Conservation (phyloP, 2,888 invertebrate species). For the Pterobdella sp. region DNA sequence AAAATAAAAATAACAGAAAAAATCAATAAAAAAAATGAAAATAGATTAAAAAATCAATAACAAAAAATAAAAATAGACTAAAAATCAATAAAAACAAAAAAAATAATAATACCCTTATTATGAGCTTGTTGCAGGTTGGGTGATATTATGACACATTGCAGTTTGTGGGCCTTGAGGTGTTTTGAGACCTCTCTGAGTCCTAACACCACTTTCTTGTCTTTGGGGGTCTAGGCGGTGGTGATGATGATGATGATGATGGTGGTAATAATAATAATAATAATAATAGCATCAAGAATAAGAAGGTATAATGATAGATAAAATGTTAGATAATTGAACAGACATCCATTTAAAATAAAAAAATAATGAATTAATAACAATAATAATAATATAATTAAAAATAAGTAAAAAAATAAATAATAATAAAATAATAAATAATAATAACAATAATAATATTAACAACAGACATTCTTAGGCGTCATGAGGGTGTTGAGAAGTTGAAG, state of each 20-base stretch:
- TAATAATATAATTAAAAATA: not conserved
- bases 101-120: slow-evolving; percentile 51
- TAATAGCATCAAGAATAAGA: no score
- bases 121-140: slow-evolving; percentile 59
- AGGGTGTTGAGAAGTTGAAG: slow-evolving; percentile 56
- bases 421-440: not conserved
- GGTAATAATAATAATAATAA: no score
- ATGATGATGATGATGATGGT: not conserved
- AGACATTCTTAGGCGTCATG: slow-evolving; percentile 41
- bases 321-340: no score
- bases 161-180: slow-evolving; percentile 57
- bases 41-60: not conserved
- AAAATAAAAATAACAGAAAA: no score
- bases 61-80: no score
- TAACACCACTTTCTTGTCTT: slow-evolving; percentile 57
- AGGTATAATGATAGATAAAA: no score
- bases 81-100: not conserved
- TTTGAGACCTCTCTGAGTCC: slow-evolving; percentile 61
- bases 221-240: slow-evolving; percentile 44
- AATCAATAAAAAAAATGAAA: not conserved
- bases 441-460: not conserved
- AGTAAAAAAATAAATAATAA: not conserved
- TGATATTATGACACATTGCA: slow-evolving; percentile 60
- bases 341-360: not conserved
- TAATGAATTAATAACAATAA: not conserved